Percentiles rank a stretch among this genome's conserved stretches.
Evolutionary conservation across 2,797 vertebrate species (phyloP).

Genomic region (Phrynocephalus guinanensis): DNA sequence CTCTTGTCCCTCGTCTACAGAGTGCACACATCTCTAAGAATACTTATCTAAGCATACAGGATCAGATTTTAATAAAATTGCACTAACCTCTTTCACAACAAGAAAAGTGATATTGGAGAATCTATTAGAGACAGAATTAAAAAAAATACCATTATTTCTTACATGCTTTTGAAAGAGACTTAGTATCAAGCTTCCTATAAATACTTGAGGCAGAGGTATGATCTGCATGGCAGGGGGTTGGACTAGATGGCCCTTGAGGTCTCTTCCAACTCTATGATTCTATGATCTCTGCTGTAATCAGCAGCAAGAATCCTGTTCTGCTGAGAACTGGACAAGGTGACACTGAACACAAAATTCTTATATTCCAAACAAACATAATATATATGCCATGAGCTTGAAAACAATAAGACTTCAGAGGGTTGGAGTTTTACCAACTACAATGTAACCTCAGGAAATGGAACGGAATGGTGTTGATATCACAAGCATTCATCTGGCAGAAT

Average conservation of each 20-base stretch:
- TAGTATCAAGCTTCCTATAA: not conserved
- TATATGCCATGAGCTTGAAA: not conserved
- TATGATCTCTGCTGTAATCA: not conserved
- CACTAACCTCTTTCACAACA: slow-evolving; percentile 26
- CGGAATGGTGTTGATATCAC: slow-evolving; percentile 35
- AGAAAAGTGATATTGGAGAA: not conserved
- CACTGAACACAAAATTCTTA: not conserved
- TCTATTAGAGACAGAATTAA: not conserved
- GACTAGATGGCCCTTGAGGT: too few relatives aligned
- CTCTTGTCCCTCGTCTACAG: not conserved
- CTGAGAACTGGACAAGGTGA: too few relatives aligned
- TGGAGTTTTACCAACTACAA: not conserved
- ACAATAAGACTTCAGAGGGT: not conserved
- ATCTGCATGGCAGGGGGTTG: too few relatives aligned
- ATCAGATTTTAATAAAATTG: not conserved
- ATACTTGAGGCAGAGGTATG: not conserved
- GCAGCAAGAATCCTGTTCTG: not conserved
- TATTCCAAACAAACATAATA: not conserved
- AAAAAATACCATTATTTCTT: not conserved
- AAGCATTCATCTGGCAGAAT: slow-evolving; percentile 45
- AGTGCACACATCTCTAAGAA: not conserved
- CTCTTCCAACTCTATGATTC: not conserved
- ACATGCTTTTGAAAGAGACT: not conserved
- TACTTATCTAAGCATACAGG: not conserved
- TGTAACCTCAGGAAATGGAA: slow-evolving; percentile 49